Conservation (phyloP, 2,797 vertebrate genomes). For the Distichodus sexfasciatus region DNA sequence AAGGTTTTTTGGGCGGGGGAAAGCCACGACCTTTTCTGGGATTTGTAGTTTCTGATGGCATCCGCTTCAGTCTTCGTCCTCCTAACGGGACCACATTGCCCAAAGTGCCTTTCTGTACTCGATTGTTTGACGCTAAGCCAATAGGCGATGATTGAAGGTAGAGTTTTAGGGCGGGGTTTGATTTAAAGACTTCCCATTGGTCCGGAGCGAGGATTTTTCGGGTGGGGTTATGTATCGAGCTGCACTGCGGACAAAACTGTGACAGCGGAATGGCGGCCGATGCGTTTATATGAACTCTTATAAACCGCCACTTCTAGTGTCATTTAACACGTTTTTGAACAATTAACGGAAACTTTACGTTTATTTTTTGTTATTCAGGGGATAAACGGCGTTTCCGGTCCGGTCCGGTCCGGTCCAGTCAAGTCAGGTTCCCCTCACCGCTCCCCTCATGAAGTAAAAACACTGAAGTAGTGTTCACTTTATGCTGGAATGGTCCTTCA, state of each 20-base stretch:
- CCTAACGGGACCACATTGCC: conserved; percentile 49
- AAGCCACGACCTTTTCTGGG: conserved; percentile 15
- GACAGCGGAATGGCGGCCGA: neutral
- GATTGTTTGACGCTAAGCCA: conserved; percentile 43
- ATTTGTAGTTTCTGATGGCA: conserved; percentile 51
- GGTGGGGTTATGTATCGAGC: conserved; percentile 33
- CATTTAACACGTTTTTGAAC: no score
- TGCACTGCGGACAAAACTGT: conserved; percentile 59
- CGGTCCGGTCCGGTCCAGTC: no score
- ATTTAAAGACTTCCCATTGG: conserved; percentile 32
- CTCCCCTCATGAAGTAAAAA: no score
- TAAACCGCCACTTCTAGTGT: no score
- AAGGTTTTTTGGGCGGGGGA: conserved; percentile 1
- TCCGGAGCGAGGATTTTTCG: conserved; percentile 3
- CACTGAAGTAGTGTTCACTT: no score
- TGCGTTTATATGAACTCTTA: no score
- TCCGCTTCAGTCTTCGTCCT: neutral
- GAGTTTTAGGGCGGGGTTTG: neutral
- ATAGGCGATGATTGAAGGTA: conserved; percentile 18
- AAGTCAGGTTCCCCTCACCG: no score
- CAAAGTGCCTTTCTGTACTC: conserved; percentile 40
- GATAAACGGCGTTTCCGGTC: no score
- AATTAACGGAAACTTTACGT: no score
- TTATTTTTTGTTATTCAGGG: no score
- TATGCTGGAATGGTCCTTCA: no score